A percentile compares a stretch with the other conserved stretches of the same genome.
Evolutionary conservation across 2,888 invertebrate species (phyloP).

Genomic region (Apodemia duryi): DNA sequence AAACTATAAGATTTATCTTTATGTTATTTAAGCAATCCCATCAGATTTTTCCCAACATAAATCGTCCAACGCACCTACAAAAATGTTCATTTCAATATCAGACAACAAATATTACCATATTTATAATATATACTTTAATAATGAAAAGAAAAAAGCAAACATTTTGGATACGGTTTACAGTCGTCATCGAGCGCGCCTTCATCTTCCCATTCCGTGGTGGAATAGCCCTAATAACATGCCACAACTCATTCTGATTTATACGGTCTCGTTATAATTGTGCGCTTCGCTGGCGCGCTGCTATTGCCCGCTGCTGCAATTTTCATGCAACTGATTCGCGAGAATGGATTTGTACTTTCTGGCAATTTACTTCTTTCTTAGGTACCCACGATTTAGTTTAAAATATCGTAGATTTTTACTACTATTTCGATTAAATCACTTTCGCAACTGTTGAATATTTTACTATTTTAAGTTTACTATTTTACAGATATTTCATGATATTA

Average conservation of each 20-base stretch:
- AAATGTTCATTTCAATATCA: too few relatives aligned
- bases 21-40: too few relatives aligned
- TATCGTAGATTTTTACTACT: slow-evolving; percentile 38
- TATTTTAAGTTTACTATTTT: too few relatives aligned
- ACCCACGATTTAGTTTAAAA: slow-evolving; percentile 55
- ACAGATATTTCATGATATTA: too few relatives aligned
- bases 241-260: slow-evolving; percentile 79
- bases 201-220: slow-evolving; percentile 65
- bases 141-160: slow-evolving; percentile 45
- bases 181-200: slow-evolving; percentile 55
- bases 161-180: slow-evolving; percentile 48
- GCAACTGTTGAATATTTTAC: too few relatives aligned
- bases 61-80: too few relatives aligned
- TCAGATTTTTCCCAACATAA: not conserved
- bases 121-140: slow-evolving; percentile 25
- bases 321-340: slow-evolving; percentile 70
- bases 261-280: slow-evolving; percentile 77
- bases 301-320: slow-evolving; percentile 72
- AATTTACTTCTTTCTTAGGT: slow-evolving; percentile 60
- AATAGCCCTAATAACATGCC: slow-evolving; percentile 77
- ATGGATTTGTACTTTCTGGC: slow-evolving; percentile 68
- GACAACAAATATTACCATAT: slow-evolving; percentile 13
- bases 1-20: too few relatives aligned
- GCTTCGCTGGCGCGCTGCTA: slow-evolving; percentile 66
- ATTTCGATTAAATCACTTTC: not conserved